Evolutionary conservation across 2,888 invertebrate genomes (phyloP), one percentile per base, ranked within the genome.

Genomic region (Oxycera nigricornis): DNA sequence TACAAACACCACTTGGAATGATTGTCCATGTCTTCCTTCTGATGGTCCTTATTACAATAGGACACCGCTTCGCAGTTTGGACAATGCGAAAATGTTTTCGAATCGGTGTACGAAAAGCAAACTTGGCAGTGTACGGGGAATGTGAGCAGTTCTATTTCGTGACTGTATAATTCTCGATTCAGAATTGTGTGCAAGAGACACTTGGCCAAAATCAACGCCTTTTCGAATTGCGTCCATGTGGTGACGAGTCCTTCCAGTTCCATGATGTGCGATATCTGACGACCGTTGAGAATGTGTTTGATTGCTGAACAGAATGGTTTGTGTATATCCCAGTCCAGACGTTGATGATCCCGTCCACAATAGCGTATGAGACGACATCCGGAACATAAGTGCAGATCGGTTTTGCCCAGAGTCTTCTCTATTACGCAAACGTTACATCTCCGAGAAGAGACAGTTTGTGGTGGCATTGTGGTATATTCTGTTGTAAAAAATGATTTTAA

Each of bases 291-390:
- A 2, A 83, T 74, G 17, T 76, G 75, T 1, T 74, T 75, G 0
- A 81, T 68, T 0, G 89, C 86, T 50, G 87, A 84, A 80, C 92
- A 92, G 14, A 84, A 77, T 2, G 80, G 80, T 78, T 88, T 89
- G 81, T 92, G 92, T 0, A 82, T 81, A 61, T 88, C 87, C 91
- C 91, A 91, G 80, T 92, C 89, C 41, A 86, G 81, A 67, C 88
- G 88, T 79, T 92, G 91, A 81, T 92, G 92, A 11, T 89, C 88
- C 76, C 87, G 87, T 73, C 84, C 85, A 82, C 92, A 92, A 83
- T 92, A 93, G 41, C 87, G 86, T 7, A 88, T 87, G 22, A 86
- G 79, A 77, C 87, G 88, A 81, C 92, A 92, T 7, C 87, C 88
- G 9, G 88, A 86, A 82, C 92, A 92, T 77, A 88, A 86, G 31